Conservation (phyloP, 1,140 invertebrate genomes). For the Sitodiplosis mosellana region DNA sequence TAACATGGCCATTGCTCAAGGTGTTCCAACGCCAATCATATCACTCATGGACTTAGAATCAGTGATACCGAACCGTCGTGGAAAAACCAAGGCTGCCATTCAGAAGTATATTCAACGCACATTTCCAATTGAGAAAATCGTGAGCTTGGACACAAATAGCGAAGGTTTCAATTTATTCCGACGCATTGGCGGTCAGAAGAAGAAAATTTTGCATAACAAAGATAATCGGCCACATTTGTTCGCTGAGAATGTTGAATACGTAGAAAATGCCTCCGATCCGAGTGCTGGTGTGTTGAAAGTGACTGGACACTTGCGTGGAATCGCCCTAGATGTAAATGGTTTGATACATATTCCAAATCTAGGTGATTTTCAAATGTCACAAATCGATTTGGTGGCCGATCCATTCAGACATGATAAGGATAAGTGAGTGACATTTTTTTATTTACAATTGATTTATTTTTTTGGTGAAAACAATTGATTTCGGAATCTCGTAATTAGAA, state of each 20-base stretch:
- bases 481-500: too few species aligned
- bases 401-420: conserved; percentile 47
- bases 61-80: conserved; percentile 50
- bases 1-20: conserved; percentile 56
- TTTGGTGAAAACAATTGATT: too few species aligned
- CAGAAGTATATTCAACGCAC: conserved; percentile 57
- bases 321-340: conserved; percentile 65
- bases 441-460: background rate
- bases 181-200: conserved; percentile 64
- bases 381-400: conserved; percentile 57
- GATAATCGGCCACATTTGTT: conserved; percentile 63
- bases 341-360: conserved; percentile 78
- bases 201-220: conserved; percentile 48
- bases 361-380: conserved; percentile 79
- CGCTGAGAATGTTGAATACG: conserved; percentile 58
- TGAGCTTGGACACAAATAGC: conserved; percentile 47
- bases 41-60: conserved; percentile 57
- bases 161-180: conserved; percentile 46
- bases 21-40: conserved; percentile 60
- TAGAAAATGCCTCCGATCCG: conserved; percentile 28
- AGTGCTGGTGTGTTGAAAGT: conserved; percentile 58
- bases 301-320: conserved; percentile 68
- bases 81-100: conserved; percentile 51
- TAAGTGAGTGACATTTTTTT: conserved; percentile 13
- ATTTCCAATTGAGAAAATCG: conserved; percentile 68